Conservation (phyloP, 2,797 vertebrate genomes). For the Phoeniculus purpureus region DNA sequence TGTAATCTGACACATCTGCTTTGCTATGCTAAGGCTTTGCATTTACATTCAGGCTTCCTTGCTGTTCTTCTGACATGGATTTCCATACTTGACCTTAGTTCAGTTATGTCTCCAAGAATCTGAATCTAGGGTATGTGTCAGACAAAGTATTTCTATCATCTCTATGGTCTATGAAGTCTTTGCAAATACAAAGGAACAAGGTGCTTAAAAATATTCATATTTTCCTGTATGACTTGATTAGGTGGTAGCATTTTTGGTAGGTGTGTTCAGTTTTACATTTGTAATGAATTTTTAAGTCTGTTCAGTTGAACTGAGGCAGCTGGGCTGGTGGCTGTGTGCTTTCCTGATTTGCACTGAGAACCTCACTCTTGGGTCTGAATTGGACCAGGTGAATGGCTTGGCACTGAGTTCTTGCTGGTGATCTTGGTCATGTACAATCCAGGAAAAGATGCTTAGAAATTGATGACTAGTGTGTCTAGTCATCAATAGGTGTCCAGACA, state of each 20-base stretch:
- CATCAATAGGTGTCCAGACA: too few species aligned
- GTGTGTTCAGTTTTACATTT: not conserved
- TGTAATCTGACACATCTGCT: not conserved
- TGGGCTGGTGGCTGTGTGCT: rapidly evolving
- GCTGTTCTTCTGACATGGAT: not conserved
- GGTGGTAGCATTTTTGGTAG: not conserved
- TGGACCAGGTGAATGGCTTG: not conserved
- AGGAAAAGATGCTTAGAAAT: not conserved
- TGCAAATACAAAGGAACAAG: not conserved
- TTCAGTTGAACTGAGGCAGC: not conserved
- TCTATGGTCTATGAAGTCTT: not conserved
- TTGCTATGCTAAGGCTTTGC: not conserved
- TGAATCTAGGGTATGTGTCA: not conserved
- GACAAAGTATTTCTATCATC: not conserved
- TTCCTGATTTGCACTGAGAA: not conserved
- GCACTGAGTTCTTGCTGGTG: not conserved
- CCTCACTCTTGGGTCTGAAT: not conserved
- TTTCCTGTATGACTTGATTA: not conserved
- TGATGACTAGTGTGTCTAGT: not conserved
- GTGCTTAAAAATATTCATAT: not conserved
- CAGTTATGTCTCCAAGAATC: not conserved
- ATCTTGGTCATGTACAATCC: not conserved
- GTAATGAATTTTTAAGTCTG: not conserved
- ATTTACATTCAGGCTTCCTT: not conserved
- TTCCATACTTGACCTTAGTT: slow-evolving; percentile 30